Evolutionary conservation across 2,797 vertebrate species (phyloP), one percentile per base, ranked within the genome.

Genomic region (Varecia variegata): DNA sequence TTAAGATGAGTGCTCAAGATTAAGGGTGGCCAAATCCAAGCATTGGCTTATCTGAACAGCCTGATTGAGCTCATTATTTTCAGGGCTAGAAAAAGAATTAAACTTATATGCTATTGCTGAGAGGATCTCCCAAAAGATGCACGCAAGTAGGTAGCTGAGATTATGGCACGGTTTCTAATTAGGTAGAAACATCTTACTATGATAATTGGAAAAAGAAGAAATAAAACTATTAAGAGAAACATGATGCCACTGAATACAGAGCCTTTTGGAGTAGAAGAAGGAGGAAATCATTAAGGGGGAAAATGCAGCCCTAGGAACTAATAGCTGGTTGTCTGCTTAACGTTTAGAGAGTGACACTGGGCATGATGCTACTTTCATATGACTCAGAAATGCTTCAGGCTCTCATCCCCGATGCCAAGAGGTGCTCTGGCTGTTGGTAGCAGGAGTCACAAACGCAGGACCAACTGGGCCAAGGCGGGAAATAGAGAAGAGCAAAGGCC

Each of bases 401-500:
- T 80, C n/a, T 47, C 21, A 11, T 21, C 4, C 13, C 83, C 45
- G 23, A 54, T 7, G 30, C 45, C 9, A 27, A 79, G 67, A 56
- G 25, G 52, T 38, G 11, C 21, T 35, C 12, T 7, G 5, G 25
- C 2, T 65, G 70, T 8, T 71, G 54, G 7, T 0, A n/a, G 74
- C 6, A 23, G 13, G 32, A 45, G 32, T 23, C 77, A 58, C 54
- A 25, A 47, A 52, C 1, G 2, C 30, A 47, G 58, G 35, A 30
- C 70, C 43, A 47, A 45, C 27, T 5, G 15, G 54, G 82, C 21
- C 11, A 14, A 8, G 5, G 45, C 40, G 71, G 45, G 68, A 21
- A 77, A 71, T 12, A 58, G 0, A 62, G 45, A 56, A 0, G 1
- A 70, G 8, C 0, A 3, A 84, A 14, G 38, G 10, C 35, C 1